Percentiles rank a stretch among this genome's conserved stretches.
Conservation (phyloP, 2,888 invertebrate genomes). For the Ptilodon capucinus region DNA sequence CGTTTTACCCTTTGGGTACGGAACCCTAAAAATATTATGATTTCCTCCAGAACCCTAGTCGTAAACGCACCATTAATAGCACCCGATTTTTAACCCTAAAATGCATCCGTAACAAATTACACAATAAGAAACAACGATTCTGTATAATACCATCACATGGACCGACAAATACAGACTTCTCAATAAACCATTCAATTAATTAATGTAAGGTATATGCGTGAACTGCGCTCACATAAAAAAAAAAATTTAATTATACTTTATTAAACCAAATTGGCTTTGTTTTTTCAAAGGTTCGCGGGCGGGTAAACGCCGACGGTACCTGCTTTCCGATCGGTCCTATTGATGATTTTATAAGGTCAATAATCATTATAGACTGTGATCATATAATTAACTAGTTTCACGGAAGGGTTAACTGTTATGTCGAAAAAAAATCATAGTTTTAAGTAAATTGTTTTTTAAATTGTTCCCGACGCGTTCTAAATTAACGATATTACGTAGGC, state of each 20-base stretch:
- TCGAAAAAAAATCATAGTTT: constrained; percentile 24
- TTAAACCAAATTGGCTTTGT: constrained; percentile 76
- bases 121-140: constrained; percentile 57
- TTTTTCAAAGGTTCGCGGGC: constrained; percentile 56
- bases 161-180: constrained; percentile 47
- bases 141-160: constrained; percentile 53
- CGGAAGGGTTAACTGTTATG: constrained; percentile 45
- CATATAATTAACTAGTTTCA: constrained; percentile 74
- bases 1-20: too few relatives aligned
- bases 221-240: constrained; percentile 72
- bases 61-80: constrained; percentile 60
- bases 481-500: constrained; percentile 37
- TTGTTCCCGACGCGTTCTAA: constrained; percentile 26
- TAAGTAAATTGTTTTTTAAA: constrained; percentile 32
- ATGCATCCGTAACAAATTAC: constrained; percentile 62
- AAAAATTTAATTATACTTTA: constrained; percentile 77
- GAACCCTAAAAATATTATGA: constrained; percentile 35
- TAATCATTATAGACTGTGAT: constrained; percentile 76
- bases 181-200: constrained; percentile 72
- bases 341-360: constrained; percentile 80
- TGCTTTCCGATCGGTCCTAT: constrained; percentile 72
- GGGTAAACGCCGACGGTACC: constrained; percentile 57
- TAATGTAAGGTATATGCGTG: constrained; percentile 67
- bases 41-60: constrained; percentile 30
- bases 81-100: constrained; percentile 57